Conservation (phyloP, 2,888 invertebrate species). For the Scaptodrosophila latifasciaeformis region DNA sequence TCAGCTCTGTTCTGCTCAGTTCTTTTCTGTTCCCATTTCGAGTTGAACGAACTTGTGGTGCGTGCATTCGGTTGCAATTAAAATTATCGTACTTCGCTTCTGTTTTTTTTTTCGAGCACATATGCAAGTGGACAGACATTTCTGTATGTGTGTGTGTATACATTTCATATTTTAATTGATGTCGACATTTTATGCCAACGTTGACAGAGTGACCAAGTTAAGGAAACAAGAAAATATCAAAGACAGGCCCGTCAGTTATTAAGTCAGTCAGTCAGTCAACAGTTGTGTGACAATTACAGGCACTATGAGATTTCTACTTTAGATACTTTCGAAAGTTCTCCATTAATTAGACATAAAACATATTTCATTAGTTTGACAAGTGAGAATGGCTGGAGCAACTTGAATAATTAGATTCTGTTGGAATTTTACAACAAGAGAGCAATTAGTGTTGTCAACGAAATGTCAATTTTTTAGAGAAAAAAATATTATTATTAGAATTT, state of each 20-base stretch:
- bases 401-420: too few relatives aligned
- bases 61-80: slow-evolving; percentile 61
- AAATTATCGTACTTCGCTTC: slow-evolving; percentile 41
- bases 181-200: slow-evolving; percentile 12
- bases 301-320: too few relatives aligned
- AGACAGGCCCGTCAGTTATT: slow-evolving; percentile 48
- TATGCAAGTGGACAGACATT: background rate
- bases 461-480: too few relatives aligned
- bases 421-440: too few relatives aligned
- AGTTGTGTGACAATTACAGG: too few relatives aligned
- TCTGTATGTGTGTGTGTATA: slow-evolving; percentile 35
- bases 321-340: too few relatives aligned
- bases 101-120: background rate
- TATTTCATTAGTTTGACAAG: slow-evolving; percentile 65
- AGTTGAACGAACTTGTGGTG: slow-evolving; percentile 60
- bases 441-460: too few relatives aligned
- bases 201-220: slow-evolving; percentile 68
- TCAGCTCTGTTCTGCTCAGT: background rate
- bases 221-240: slow-evolving; percentile 63
- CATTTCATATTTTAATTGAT: slow-evolving; percentile 58
- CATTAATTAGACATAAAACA: slow-evolving; percentile 65
- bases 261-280: slow-evolving; percentile 1
- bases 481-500: too few relatives aligned
- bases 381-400: slow-evolving; percentile 22
- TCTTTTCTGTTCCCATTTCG: background rate